Evolutionary conservation across 2,797 vertebrate genomes (phyloP).

Genomic region (Spondyliosoma cantharus): DNA sequence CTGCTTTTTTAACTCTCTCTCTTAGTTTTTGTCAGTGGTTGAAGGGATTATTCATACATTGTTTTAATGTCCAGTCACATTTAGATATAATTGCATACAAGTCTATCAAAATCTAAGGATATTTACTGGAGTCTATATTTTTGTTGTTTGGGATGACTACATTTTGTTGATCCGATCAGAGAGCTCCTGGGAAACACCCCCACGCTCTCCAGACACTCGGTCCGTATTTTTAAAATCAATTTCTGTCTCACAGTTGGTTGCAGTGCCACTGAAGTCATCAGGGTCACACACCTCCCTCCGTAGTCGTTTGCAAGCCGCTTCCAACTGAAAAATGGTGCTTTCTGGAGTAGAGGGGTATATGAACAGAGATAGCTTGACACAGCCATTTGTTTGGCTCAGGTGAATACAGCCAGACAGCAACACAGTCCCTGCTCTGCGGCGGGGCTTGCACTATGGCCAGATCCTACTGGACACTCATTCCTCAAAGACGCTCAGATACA

Average conservation of each 20-base stretch:
- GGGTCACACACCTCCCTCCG: conserved; percentile 77
- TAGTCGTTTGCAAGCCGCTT: conserved; percentile 73
- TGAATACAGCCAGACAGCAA: conserved; percentile 80
- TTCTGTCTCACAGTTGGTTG: conserved; percentile 77
- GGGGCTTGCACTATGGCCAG: conserved; percentile 74
- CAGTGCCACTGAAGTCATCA: conserved; percentile 78
- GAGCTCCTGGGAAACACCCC: conserved; percentile 56
- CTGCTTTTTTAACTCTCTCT: conserved; percentile 1
- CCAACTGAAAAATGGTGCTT: conserved; percentile 82
- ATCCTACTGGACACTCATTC: conserved; percentile 76
- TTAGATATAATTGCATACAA: neutral
- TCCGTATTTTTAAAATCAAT: conserved; percentile 77
- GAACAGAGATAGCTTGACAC: conserved; percentile 83
- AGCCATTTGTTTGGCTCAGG: conserved; percentile 84
- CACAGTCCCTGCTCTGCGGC: conserved; percentile 71
- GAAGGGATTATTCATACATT: neutral
- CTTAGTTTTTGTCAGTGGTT: too few relatives aligned
- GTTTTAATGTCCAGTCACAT: conserved; percentile 10
- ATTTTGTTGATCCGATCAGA: conserved; percentile 57
- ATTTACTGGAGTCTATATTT: conserved; percentile 22
- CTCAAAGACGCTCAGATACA: conserved; percentile 59
- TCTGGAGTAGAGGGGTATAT: conserved; percentile 78
- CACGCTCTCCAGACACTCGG: conserved; percentile 53
- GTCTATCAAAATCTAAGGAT: conserved; percentile 6
- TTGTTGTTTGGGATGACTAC: conserved; percentile 36